phyloP scores from a whole-genome alignment of 2,888 invertebrate genomes.

The Eupithecia abbreviata region DNA sequence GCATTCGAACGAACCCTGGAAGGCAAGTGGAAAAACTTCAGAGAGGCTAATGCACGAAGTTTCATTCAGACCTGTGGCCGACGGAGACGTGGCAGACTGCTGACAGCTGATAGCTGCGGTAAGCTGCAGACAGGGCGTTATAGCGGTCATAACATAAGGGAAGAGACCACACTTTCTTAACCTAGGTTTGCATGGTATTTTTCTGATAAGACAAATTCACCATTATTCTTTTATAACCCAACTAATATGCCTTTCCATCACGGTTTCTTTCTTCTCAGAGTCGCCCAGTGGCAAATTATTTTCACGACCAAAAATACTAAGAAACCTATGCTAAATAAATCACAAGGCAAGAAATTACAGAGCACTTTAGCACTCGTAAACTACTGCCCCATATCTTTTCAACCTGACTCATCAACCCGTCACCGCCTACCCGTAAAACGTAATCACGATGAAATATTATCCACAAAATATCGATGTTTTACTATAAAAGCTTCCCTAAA shows the following conservation, averaged over 20 bases:
- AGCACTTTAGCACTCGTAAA: slow-evolving; percentile 12
- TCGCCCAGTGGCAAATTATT: background rate
- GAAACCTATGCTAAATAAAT: background rate
- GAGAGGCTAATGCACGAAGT: background rate
- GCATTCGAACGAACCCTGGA: slow-evolving; percentile 96
- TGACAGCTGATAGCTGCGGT: background rate
- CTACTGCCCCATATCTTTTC: slow-evolving; percentile 19
- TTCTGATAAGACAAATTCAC: background rate
- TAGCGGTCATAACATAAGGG: background rate
- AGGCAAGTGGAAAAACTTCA: slow-evolving; percentile 2
- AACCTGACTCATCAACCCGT: slow-evolving; percentile 18
- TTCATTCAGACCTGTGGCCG: background rate
- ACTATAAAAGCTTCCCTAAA: slow-evolving; percentile 45
- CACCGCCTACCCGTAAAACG: slow-evolving; percentile 11
- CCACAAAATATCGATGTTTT: slow-evolving; percentile 36
- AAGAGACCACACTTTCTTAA: background rate
- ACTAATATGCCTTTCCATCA: background rate
- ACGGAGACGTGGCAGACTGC: background rate
- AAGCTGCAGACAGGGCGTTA: background rate
- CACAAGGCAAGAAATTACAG: background rate
- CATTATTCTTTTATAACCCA: background rate
- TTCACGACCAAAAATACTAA: background rate
- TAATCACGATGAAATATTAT: slow-evolving; percentile 40
- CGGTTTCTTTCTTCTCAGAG: background rate
- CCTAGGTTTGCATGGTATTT: background rate